Conservation (phyloP, 2,888 invertebrate genomes). For the Diloba caeruleocephala region DNA sequence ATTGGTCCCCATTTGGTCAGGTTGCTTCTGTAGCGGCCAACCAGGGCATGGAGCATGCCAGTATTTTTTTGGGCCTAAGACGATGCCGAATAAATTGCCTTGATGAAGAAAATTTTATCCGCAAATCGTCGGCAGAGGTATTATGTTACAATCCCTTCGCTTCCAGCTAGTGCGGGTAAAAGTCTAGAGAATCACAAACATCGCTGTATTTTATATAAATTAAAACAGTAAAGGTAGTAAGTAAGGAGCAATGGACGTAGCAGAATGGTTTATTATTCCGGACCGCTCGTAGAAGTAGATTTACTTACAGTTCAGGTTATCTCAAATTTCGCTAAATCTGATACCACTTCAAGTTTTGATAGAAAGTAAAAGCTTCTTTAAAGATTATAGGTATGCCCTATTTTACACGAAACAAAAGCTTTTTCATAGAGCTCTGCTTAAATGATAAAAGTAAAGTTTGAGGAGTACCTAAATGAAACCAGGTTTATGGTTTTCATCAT, state of each 20-base stretch:
- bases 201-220: too few species aligned
- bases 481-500: slow-evolving; percentile 42
- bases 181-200: too few species aligned
- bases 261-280: background rate
- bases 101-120: too few species aligned
- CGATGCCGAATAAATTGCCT: too few species aligned
- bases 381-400: background rate
- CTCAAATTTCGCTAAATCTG: background rate
- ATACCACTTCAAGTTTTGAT: slow-evolving; percentile 5
- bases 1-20: too few species aligned
- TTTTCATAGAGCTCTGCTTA: background rate
- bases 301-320: background rate
- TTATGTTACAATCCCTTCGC: too few species aligned
- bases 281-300: background rate
- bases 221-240: background rate
- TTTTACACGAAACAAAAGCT: slow-evolving; percentile 2
- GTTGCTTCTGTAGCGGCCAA: too few species aligned
- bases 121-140: too few species aligned
- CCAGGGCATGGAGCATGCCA: too few species aligned
- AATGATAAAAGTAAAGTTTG: slow-evolving; percentile 1
- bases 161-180: too few species aligned
- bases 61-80: too few species aligned
- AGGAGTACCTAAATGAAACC: slow-evolving; percentile 6
- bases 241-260: background rate
- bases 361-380: background rate